Percentiles rank a stretch among this genome's conserved stretches.
phyloP scores from a whole-genome alignment of 2,797 vertebrate genomes.

The Catharus ustulatus region DNA sequence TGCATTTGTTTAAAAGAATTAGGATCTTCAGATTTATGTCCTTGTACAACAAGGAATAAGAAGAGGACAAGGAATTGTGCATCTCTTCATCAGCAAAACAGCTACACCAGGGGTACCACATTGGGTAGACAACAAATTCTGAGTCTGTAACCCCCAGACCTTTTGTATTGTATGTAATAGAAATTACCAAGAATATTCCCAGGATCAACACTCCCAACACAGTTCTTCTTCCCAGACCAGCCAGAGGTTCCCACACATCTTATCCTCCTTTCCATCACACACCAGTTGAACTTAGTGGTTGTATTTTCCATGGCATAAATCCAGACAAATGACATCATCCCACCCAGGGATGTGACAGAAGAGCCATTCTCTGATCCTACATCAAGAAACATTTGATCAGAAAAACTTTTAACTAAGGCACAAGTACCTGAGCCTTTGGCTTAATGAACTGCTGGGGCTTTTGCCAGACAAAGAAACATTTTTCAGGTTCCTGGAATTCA shows the following conservation, averaged over 20 bases:
- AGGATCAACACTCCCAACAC: background rate
- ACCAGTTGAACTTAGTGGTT: background rate
- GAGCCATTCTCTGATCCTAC: background rate
- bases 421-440: background rate
- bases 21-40: background rate
- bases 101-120: background rate
- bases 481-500: background rate
- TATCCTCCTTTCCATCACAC: background rate
- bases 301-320: background rate
- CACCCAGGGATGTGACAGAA: background rate
- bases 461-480: background rate
- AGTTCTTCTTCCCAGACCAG: background rate
- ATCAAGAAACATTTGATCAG: background rate
- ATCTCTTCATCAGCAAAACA: background rate
- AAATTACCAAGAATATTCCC: background rate
- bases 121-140: background rate
- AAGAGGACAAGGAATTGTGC: background rate
- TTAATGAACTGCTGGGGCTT: background rate
- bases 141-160: background rate
- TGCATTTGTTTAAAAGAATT: background rate
- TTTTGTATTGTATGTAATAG: fast-evolving
- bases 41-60: background rate
- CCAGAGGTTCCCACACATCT: background rate
- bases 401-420: background rate
- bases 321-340: background rate